phyloP scores from a whole-genome alignment of 2,797 vertebrate genomes.

The Gallinago nigripennis region DNA sequence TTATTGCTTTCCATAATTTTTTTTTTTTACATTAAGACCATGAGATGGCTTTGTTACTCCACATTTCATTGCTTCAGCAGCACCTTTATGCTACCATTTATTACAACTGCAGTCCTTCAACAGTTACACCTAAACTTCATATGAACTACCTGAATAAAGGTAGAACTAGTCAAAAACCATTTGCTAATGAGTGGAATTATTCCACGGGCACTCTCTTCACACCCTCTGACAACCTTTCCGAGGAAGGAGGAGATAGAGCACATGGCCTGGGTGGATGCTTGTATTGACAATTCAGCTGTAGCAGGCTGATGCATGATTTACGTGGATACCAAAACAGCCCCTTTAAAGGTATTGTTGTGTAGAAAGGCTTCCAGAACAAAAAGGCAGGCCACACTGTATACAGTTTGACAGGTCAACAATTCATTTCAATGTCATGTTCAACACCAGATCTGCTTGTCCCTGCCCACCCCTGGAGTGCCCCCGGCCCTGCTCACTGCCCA shows the following conservation, averaged over 20 bases:
- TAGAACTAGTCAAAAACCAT: not conserved
- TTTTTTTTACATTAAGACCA: not conserved
- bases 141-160: not conserved
- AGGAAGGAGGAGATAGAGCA: not conserved
- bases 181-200: not conserved
- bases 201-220: rapidly evolving
- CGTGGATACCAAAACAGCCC: not conserved
- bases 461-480: rapidly evolving
- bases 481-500: not conserved
- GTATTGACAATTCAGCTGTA: not conserved
- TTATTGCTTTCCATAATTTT: not conserved
- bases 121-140: not conserved
- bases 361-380: not conserved
- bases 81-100: not conserved
- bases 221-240: not conserved
- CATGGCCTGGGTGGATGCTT: rapidly evolving
- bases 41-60: not conserved
- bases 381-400: not conserved
- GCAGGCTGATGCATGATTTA: not conserved
- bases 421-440: not conserved
- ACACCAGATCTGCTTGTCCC: too few relatives aligned
- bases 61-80: not conserved
- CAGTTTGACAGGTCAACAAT: not conserved
- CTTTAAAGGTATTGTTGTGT: not conserved
- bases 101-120: not conserved